Conservation (phyloP, 2,113 vertebrate genomes). For the Mormoops blainvillei region DNA sequence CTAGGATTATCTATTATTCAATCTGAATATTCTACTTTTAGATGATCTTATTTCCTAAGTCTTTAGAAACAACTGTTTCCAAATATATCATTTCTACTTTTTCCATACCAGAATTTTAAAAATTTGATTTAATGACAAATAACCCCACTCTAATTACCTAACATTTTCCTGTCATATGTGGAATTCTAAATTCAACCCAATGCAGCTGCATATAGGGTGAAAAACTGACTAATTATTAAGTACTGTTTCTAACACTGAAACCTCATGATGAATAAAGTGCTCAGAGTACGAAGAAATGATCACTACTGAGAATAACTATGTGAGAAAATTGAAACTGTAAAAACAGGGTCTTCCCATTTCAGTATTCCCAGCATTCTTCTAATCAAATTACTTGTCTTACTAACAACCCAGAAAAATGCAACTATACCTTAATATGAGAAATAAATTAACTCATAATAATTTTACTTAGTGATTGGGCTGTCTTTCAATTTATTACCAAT, state of each 20-base stretch:
- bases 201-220: constrained; percentile 27
- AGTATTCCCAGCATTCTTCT: neutral
- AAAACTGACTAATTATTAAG: constrained; percentile 31
- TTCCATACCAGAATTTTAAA: neutral
- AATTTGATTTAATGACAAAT: constrained; percentile 41
- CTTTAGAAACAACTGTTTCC: constrained; percentile 14
- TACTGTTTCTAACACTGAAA: neutral
- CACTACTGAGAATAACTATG: neutral
- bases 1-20: neutral
- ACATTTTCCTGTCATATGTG: constrained; percentile 28
- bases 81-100: constrained; percentile 39
- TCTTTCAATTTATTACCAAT: constrained; percentile 75
- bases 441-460: constrained; percentile 51
- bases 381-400: constrained; percentile 44
- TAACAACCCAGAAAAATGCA: constrained; percentile 53
- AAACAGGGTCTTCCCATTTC: neutral
- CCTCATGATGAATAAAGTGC: constrained; percentile 11
- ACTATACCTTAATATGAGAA: neutral
- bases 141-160: neutral
- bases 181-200: constrained; percentile 21
- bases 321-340: neutral
- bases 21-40: constrained; percentile 42
- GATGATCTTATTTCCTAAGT: constrained; percentile 22
- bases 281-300: constrained; percentile 8
- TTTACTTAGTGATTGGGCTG: constrained; percentile 57